phyloP scores from a whole-genome alignment of 92 coral and sea anemone genomes.

The Parazoanthus swiftii region DNA sequence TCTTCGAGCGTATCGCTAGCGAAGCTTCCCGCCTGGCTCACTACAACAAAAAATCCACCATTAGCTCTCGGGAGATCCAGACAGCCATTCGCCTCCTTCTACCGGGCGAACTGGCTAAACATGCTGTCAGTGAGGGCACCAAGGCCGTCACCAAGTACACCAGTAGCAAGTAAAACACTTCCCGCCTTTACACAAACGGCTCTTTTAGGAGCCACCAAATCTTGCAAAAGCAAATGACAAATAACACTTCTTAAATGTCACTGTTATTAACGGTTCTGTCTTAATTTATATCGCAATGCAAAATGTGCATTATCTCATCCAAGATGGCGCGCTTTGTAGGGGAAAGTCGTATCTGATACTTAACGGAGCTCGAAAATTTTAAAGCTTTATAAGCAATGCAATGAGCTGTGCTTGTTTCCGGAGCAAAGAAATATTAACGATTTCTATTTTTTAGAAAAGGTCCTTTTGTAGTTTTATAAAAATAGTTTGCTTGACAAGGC shows the following conservation, averaged over 20 bases:
- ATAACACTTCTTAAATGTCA: constrained; percentile 23
- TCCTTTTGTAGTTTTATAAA: constrained; percentile 26
- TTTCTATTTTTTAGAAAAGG: constrained; percentile 19
- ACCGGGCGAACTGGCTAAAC: constrained; percentile 5
- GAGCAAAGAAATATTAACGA: constrained; percentile 24
- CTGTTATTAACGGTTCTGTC: constrained; percentile 29
- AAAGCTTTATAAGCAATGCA: constrained; percentile 24
- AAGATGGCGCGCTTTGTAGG: constrained; percentile 24
- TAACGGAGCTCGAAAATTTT: constrained; percentile 23
- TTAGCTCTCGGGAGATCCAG: no score
- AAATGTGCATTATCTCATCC: constrained; percentile 16
- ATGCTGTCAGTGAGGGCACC: neutral
- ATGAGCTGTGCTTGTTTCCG: constrained; percentile 26
- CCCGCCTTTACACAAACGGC: no score
- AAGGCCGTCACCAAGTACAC: no score
- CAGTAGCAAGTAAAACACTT: no score
- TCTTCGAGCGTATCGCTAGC: neutral
- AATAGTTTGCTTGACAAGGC: constrained; percentile 29
- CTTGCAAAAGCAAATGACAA: neutral
- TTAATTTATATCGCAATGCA: constrained; percentile 19
- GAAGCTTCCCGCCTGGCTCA: constrained; percentile 13
- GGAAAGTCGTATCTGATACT: constrained; percentile 11
- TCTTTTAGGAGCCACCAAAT: no score
- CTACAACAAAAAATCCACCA: neutral
- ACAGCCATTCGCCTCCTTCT: neutral